These are phyloP conservation scores for Urophycis tenuis DNA, from an alignment of 2,797 vertebrate species.

Conservation along the genomic window DNA sequence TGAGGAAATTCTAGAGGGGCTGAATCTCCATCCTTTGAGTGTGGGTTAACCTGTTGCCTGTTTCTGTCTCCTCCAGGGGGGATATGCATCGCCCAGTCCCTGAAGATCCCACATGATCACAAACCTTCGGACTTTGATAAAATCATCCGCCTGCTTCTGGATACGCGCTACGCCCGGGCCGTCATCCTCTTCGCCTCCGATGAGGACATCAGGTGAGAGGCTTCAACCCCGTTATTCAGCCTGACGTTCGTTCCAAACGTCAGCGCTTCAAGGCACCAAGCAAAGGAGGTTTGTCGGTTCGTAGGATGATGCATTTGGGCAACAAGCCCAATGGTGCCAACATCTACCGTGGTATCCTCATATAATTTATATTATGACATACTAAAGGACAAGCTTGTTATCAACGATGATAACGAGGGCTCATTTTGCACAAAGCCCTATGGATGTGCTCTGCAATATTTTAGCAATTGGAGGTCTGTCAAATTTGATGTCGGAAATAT, in stretches of 20 bases:
- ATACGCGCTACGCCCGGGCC: constrained; percentile 82
- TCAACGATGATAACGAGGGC: not conserved
- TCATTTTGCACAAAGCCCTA: not conserved
- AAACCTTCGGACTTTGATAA: constrained; percentile 84
- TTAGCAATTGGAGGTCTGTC: not conserved
- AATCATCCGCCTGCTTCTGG: constrained; percentile 84
- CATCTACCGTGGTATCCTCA: not conserved
- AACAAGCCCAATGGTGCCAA: not conserved
- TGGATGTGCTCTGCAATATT: too few relatives aligned
- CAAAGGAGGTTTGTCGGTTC: not conserved
- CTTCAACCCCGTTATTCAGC: not conserved
- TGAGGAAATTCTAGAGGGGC: not conserved
- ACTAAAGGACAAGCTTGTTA: not conserved
- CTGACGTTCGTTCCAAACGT: not conserved
- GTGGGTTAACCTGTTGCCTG: not conserved
- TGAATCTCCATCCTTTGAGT: constrained; percentile 2
- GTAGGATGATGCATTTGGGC: not conserved
- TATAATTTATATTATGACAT: not conserved
- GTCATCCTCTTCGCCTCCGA: constrained; percentile 90
- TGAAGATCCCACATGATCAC: constrained; percentile 88
- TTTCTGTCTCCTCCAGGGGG: constrained; percentile 70
- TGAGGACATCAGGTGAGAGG: constrained; percentile 86
- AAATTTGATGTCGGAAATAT: not conserved
- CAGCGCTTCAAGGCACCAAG: not conserved
- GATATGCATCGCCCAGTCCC: constrained; percentile 93